A percentile compares a stretch with the other conserved stretches of the same genome.
These are phyloP conservation scores for Scomber japonicus DNA, from an alignment of 2,113 vertebrate species.

Conservation along the genomic window DNA sequence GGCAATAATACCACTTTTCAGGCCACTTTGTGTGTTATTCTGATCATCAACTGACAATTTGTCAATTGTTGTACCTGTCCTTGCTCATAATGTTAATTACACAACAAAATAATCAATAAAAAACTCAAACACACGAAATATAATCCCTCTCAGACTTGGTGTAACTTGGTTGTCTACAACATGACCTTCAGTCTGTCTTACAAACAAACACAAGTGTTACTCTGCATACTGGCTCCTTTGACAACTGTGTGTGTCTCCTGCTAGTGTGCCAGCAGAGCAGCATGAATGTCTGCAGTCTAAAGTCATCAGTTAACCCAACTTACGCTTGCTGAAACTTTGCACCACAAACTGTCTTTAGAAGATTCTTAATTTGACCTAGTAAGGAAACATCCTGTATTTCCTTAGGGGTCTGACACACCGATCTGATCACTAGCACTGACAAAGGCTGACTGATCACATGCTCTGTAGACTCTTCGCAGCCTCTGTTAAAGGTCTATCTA, in stretches of 20 bases:
- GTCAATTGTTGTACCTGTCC: not conserved
- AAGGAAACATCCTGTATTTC: not conserved
- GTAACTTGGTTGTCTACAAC: conserved; percentile 8
- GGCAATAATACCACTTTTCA: not conserved
- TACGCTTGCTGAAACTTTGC: conserved; percentile 25
- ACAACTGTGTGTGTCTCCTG: conserved; percentile 49
- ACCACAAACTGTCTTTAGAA: not conserved
- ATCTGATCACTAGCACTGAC: not conserved
- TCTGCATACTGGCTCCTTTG: conserved; percentile 53
- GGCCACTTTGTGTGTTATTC: not conserved
- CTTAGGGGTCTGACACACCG: not conserved
- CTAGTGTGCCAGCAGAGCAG: conserved; percentile 55
- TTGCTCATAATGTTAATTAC: not conserved
- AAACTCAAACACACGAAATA: not conserved
- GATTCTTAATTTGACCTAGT: not conserved
- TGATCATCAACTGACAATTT: not conserved
- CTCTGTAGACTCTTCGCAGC: not conserved
- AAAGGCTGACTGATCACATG: not conserved
- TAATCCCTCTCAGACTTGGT: not conserved
- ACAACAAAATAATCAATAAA: not conserved
- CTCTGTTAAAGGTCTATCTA: no score
- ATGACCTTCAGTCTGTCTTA: conserved; percentile 52
- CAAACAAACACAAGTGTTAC: conserved; percentile 31
- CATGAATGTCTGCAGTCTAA: conserved; percentile 55
- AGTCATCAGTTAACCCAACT: conserved; percentile 53